These are phyloP conservation scores for Phalacrocorax pelagicus DNA, from an alignment of 2,113 vertebrate genomes.

Conservation along the genomic window DNA sequence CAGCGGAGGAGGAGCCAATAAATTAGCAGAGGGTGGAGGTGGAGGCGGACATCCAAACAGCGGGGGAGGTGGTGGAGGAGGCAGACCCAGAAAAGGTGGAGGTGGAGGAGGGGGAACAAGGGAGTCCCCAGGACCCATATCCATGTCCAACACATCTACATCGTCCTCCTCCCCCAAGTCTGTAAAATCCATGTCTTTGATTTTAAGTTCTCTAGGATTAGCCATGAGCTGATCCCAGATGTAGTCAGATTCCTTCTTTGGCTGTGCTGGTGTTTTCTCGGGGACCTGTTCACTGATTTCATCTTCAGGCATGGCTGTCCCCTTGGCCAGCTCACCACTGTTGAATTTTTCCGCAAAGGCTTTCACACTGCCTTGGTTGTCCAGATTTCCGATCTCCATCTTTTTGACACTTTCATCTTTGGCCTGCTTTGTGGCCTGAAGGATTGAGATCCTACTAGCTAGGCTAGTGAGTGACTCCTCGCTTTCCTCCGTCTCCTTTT, in stretches of 20 bases:
- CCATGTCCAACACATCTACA: constrained; percentile 86
- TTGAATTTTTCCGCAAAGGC: constrained; percentile 90
- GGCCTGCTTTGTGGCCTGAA: constrained; percentile 86
- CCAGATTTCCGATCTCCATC: constrained; percentile 84
- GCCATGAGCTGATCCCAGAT: constrained; percentile 99
- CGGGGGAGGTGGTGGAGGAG: constrained; percentile 78
- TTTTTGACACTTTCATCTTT: constrained; percentile 85
- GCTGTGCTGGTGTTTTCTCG: constrained; percentile 60
- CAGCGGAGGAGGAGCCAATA: constrained; percentile 81
- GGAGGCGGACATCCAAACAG: constrained; percentile 79
- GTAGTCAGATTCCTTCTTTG: constrained; percentile 90
- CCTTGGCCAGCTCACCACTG: constrained; percentile 84
- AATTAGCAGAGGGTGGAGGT: constrained; percentile 84
- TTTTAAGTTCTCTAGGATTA: constrained; percentile 89
- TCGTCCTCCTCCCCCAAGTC: constrained; percentile 95
- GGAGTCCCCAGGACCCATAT: constrained; percentile 80
- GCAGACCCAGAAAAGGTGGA: constrained; percentile 77
- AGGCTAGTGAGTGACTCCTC: constrained; percentile 82
- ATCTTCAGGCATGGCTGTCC: constrained; percentile 71
- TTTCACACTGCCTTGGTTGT: constrained; percentile 90
- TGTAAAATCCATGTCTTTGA: constrained; percentile 98
- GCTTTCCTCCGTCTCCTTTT: constrained; percentile 74
- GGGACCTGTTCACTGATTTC: constrained; percentile 77
- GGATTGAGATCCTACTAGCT: constrained; percentile 87
- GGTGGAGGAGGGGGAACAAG: constrained; percentile 83